phyloP scores from a whole-genome alignment of 2,888 invertebrate species.

The Ophonus ardosiacus region DNA sequence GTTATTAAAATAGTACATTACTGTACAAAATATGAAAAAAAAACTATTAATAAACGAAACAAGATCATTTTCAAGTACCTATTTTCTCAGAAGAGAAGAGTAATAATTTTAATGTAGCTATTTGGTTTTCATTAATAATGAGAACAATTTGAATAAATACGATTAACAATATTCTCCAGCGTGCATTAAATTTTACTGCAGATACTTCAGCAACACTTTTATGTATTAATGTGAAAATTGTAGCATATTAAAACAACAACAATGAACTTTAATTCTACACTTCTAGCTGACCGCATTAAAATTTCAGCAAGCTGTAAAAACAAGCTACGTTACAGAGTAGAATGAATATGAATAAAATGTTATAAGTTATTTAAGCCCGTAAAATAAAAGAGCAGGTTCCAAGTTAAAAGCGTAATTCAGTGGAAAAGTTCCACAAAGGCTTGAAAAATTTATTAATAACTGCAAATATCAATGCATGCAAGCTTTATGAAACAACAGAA shows the following conservation, averaged over 20 bases:
- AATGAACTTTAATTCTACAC: not conserved
- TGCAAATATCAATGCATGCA: constrained; percentile 35
- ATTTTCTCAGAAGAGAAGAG: no score
- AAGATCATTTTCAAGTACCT: no score
- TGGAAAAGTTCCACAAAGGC: constrained; percentile 3
- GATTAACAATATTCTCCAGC: no score
- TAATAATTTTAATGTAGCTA: no score
- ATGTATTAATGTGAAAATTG: not conserved
- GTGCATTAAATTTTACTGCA: not conserved
- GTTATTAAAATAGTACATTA: no score
- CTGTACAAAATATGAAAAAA: no score
- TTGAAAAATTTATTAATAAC: constrained; percentile 23
- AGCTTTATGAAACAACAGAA: constrained; percentile 24
- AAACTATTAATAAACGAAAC: no score
- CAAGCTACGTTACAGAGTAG: not conserved
- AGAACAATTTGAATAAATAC: no score
- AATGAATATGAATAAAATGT: not conserved
- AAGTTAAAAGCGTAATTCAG: not conserved
- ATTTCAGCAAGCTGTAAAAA: not conserved
- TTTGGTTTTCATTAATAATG: no score
- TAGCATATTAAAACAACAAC: not conserved
- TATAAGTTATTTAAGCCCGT: constrained; percentile 8
- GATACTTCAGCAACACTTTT: not conserved
- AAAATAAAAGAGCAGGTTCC: not conserved
- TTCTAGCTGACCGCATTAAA: not conserved